Evolutionary conservation across 2,888 invertebrate genomes (phyloP).

Genomic region (Esperia sulphurella): DNA sequence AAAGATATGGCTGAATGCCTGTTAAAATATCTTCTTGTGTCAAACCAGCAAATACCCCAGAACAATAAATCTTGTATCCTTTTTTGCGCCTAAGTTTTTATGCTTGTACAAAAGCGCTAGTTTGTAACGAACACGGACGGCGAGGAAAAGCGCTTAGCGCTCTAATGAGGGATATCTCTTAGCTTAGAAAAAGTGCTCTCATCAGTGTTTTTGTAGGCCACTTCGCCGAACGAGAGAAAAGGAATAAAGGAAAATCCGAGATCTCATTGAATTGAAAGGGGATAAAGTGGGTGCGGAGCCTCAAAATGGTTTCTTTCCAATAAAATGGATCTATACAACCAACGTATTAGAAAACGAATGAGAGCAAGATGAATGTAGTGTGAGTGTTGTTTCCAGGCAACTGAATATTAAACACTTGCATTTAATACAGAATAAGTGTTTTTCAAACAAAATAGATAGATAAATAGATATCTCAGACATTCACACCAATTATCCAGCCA

Average conservation of each 20-base stretch:
- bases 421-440: background rate
- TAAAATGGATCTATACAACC: background rate
- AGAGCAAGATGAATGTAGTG: slow-evolving; percentile 1
- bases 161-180: slow-evolving; percentile 1
- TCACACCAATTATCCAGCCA: too few relatives aligned
- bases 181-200: background rate
- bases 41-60: too few relatives aligned
- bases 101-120: background rate
- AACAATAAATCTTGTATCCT: too few relatives aligned
- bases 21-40: too few relatives aligned
- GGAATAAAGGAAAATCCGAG: background rate
- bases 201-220: background rate
- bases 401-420: background rate
- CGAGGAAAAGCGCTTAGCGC: background rate
- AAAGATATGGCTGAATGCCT: too few relatives aligned
- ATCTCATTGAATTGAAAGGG: background rate
- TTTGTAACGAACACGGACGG: background rate
- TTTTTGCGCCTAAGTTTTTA: background rate
- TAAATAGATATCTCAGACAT: too few relatives aligned
- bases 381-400: background rate
- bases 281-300: background rate
- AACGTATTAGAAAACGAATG: background rate
- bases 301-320: background rate
- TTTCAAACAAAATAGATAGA: background rate
- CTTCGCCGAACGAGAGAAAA: background rate